Percentiles rank a stretch among this genome's conserved stretches.
phyloP scores from a whole-genome alignment of 1,140 invertebrate species.

The Cotesia typhae region DNA sequence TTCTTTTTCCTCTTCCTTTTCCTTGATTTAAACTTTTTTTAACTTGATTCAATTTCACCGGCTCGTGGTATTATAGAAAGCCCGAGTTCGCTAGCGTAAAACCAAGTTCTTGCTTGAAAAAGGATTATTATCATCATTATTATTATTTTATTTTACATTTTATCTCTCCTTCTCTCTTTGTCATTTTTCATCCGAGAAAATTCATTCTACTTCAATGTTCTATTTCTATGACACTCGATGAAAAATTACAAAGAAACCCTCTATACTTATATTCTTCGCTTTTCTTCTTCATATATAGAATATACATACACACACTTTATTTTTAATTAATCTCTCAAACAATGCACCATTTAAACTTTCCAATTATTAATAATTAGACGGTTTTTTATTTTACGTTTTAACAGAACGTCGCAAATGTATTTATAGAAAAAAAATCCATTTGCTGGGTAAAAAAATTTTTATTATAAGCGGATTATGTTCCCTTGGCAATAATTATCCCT shows the following conservation, averaged over 20 bases:
- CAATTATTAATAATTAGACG: too few species aligned
- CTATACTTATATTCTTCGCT: not conserved
- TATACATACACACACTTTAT: too few species aligned
- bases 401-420: too few species aligned
- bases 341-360: too few species aligned
- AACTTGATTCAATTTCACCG: constrained; percentile 47
- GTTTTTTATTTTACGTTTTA: too few species aligned
- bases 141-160: constrained; percentile 35
- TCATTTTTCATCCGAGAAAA: constrained; percentile 10
- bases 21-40: constrained; percentile 22
- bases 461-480: not conserved
- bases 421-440: too few species aligned
- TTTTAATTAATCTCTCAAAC: too few species aligned
- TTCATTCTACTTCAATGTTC: constrained; percentile 17
- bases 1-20: constrained; percentile 8
- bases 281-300: not conserved
- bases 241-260: not conserved
- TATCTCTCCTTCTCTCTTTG: constrained; percentile 13
- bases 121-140: constrained; percentile 23
- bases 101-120: constrained; percentile 12
- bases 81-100: constrained; percentile 23
- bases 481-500: not conserved
- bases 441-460: too few species aligned
- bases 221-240: constrained; percentile 23
- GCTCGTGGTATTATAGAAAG: constrained; percentile 42